Percentiles rank a stretch among this genome's conserved stretches.
These are phyloP conservation scores for Drosophila ustulata DNA, from an alignment of 2,888 invertebrate species.

Conservation along the genomic window DNA sequence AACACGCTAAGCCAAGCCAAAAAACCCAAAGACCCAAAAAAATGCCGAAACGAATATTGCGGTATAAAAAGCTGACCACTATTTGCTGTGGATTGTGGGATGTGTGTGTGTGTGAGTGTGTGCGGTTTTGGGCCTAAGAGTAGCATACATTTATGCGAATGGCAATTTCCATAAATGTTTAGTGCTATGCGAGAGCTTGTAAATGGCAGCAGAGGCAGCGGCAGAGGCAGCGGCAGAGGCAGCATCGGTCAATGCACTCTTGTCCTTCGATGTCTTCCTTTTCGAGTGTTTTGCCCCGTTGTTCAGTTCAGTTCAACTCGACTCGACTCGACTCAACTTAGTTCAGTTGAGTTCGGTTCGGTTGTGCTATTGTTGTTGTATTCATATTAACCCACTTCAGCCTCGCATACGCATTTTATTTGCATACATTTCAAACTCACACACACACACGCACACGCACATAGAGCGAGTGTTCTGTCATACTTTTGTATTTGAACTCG, in stretches of 20 bases:
- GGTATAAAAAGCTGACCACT: conserved; percentile 37
- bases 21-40: conserved; percentile 4
- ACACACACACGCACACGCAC: conserved; percentile 12
- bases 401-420: conserved; percentile 77
- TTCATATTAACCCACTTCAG: conserved; percentile 80
- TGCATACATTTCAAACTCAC: conserved; percentile 67
- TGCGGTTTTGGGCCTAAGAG: conserved; percentile 6
- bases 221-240: background rate
- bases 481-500: conserved; percentile 31
- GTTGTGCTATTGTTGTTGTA: conserved; percentile 49
- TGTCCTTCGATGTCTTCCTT: conserved; percentile 73
- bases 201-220: conserved; percentile 1
- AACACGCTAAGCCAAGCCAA: background rate
- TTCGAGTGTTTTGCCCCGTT: conserved; percentile 56
- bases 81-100: conserved; percentile 1
- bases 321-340: background rate
- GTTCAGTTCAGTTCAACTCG: conserved; percentile 25
- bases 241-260: conserved; percentile 59
- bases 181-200: conserved; percentile 27
- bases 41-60: conserved; percentile 8
- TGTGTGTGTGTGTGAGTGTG: background rate
- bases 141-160: background rate
- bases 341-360: background rate
- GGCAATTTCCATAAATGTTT: conserved; percentile 44
- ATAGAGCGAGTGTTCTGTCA: conserved; percentile 9